Percentiles rank a stretch among this genome's conserved stretches.
These are phyloP conservation scores for Cyphomyrmex costatus DNA, from an alignment of 1,140 invertebrate genomes.

Conservation along the genomic window DNA sequence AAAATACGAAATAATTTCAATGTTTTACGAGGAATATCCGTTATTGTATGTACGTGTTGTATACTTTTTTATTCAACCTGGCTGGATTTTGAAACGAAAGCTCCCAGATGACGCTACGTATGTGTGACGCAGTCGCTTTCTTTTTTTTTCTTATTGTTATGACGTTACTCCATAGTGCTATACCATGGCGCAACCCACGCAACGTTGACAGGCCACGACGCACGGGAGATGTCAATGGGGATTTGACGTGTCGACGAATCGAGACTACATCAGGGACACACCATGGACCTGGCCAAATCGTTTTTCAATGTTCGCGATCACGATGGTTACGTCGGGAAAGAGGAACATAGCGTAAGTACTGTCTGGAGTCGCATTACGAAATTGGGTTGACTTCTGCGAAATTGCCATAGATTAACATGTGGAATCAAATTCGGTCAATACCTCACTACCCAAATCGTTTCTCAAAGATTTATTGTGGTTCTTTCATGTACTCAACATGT, in stretches of 20 bases:
- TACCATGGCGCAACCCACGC: not conserved
- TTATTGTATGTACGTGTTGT: not conserved
- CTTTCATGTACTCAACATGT: not conserved
- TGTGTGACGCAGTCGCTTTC: not conserved
- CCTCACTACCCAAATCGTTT: not conserved
- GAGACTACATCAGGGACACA: not conserved
- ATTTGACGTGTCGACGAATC: not conserved
- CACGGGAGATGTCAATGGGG: constrained; percentile 21
- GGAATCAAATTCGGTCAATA: not conserved
- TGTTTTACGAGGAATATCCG: not conserved
- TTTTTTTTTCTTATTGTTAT: not conserved
- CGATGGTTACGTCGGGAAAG: constrained; percentile 95
- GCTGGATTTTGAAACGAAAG: not conserved
- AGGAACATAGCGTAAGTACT: constrained; percentile 91
- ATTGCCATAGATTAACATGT: constrained; percentile 14
- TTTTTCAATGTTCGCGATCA: constrained; percentile 94
- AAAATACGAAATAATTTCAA: not conserved
- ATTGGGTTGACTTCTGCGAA: not conserved
- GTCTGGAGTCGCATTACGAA: not conserved
- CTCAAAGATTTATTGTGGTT: not conserved
- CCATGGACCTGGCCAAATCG: constrained; percentile 95
- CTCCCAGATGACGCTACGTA: constrained; percentile 33
- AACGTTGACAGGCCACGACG: constrained; percentile 8
- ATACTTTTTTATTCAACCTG: not conserved
- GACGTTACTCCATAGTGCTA: constrained; percentile 18